Percentiles rank a stretch among this genome's conserved stretches.
Evolutionary conservation across 2,888 invertebrate genomes (phyloP).

Genomic region (Zeuzera pyrina): DNA sequence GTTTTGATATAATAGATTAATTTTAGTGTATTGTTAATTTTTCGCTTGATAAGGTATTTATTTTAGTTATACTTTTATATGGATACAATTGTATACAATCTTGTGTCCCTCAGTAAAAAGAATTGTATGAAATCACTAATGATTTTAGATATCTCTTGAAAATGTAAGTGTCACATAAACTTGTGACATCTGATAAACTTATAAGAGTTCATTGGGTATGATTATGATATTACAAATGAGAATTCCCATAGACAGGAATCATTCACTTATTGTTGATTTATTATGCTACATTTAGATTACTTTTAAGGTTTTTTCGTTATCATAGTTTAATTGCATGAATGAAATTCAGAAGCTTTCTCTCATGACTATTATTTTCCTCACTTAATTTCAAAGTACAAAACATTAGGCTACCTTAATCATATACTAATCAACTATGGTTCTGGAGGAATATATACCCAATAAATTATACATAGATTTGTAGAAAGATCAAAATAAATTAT

Average conservation of each 20-base stretch:
- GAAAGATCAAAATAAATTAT: conserved; percentile 53
- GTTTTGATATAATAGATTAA: conserved; percentile 47
- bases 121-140: too few relatives aligned
- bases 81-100: conserved; percentile 69
- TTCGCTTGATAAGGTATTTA: conserved; percentile 69
- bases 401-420: conserved; percentile 47
- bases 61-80: conserved; percentile 66
- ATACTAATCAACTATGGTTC: conserved; percentile 33
- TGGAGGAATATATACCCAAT: conserved; percentile 41
- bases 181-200: too few relatives aligned
- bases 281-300: conserved; percentile 25
- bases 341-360: conserved; percentile 53
- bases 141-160: too few relatives aligned
- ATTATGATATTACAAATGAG: too few relatives aligned
- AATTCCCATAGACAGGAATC: too few relatives aligned
- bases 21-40: conserved; percentile 59
- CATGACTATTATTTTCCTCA: conserved; percentile 31
- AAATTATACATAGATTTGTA: conserved; percentile 39
- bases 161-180: too few relatives aligned
- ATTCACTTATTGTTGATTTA: conserved; percentile 2
- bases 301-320: conserved; percentile 44
- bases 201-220: too few relatives aligned
- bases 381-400: conserved; percentile 70
- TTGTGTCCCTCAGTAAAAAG: conserved; percentile 12
- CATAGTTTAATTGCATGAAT: conserved; percentile 51